Evolutionary conservation across 1,140 invertebrate genomes (phyloP).

Genomic region (Zaprionus tsacasi): DNA sequence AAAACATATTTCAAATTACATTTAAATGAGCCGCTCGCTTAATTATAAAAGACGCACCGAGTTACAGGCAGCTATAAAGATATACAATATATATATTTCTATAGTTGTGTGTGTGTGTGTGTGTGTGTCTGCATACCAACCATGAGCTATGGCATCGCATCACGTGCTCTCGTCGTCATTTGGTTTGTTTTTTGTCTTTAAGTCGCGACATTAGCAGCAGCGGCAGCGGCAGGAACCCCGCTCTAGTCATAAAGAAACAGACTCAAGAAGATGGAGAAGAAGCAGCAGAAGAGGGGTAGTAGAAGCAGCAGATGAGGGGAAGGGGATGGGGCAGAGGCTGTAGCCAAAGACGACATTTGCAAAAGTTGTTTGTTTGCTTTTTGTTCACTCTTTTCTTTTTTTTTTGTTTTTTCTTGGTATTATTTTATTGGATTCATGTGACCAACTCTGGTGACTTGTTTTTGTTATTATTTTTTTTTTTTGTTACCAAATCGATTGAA

Average conservation of each 20-base stretch:
- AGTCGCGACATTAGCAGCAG: slow-evolving; percentile 34
- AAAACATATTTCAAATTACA: slow-evolving; percentile 66
- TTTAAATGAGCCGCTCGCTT: slow-evolving; percentile 69
- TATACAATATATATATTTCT: neutral
- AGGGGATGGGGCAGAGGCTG: neutral
- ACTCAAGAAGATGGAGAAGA: slow-evolving; percentile 10
- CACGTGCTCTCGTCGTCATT: slow-evolving; percentile 63
- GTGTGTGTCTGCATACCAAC: slow-evolving; percentile 28
- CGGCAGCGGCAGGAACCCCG: slow-evolving; percentile 45
- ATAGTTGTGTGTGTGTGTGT: neutral
- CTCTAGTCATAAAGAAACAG: slow-evolving; percentile 25
- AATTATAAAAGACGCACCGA: slow-evolving; percentile 54
- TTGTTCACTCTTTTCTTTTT: slow-evolving; percentile 5
- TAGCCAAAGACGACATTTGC: neutral
- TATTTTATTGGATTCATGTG: slow-evolving; percentile 58
- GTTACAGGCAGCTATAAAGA: slow-evolving; percentile 18
- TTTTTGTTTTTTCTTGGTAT: slow-evolving; percentile 30
- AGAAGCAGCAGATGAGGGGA: neutral
- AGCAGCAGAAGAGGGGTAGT: neutral
- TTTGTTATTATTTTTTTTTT: slow-evolving; percentile 10
- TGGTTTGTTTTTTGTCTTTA: slow-evolving; percentile 1
- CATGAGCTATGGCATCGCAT: slow-evolving; percentile 48
- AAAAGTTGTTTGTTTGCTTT: slow-evolving; percentile 68
- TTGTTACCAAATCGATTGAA: slow-evolving; percentile 38
- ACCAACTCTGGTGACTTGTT: slow-evolving; percentile 52